These are phyloP conservation scores for Grantiella picta DNA, from an alignment of 2,113 vertebrate species.

Conservation along the genomic window DNA sequence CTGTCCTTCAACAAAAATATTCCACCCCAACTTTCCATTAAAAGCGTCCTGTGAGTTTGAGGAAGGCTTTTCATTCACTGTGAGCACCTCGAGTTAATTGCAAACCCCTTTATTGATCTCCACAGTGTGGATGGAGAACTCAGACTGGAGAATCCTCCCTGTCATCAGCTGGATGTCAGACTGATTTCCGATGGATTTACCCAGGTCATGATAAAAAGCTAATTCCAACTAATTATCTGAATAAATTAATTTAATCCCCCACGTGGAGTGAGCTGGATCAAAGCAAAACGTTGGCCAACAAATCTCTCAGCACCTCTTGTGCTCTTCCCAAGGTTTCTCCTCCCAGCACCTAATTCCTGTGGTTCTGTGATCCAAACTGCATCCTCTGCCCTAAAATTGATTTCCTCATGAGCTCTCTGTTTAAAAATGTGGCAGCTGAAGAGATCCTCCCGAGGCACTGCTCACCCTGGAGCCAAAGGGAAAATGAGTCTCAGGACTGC, in stretches of 20 bases:
- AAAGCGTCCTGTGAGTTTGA: not conserved
- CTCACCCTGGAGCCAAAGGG: not conserved
- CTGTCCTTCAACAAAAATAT: not conserved
- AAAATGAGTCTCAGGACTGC: not conserved
- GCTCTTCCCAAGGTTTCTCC: not conserved
- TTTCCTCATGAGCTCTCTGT: not conserved
- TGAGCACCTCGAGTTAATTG: not conserved
- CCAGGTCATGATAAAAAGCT: not conserved
- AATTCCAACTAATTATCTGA: not conserved
- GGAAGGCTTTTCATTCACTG: not conserved
- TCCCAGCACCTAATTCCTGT: not conserved
- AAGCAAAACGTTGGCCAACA: not conserved
- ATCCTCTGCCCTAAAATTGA: not conserved
- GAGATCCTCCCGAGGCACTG: rapidly evolving
- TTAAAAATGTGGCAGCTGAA: not conserved
- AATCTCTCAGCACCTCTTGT: not conserved
- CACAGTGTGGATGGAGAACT: not conserved
- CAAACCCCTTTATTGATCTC: not conserved
- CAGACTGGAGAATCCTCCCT: not conserved
- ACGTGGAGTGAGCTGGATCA: not conserved
- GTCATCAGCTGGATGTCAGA: not conserved
- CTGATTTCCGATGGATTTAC: not conserved
- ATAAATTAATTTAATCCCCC: not conserved
- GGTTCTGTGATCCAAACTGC: not conserved
- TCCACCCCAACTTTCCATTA: not conserved